phyloP scores from a whole-genome alignment of 2,888 invertebrate species.

The Lasioglossum figueresi region DNA sequence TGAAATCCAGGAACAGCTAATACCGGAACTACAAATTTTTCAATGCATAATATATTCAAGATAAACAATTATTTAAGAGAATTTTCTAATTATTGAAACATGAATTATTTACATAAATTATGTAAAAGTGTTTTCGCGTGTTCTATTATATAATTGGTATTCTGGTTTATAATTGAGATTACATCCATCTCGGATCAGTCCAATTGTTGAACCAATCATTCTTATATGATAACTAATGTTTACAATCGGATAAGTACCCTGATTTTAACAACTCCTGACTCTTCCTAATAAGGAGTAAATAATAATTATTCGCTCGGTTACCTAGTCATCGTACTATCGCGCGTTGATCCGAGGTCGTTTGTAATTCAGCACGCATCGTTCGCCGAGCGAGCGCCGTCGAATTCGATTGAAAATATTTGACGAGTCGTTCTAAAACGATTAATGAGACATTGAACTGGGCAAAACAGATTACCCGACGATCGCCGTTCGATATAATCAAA shows the following conservation, averaged over 20 bases:
- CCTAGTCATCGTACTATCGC: neutral
- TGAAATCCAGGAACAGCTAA: neutral
- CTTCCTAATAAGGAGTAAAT: neutral
- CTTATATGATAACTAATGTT: neutral
- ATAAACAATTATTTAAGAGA: neutral
- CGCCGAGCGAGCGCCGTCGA: slow-evolving; percentile 43
- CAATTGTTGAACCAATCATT: neutral
- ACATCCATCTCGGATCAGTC: neutral
- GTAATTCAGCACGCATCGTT: slow-evolving; percentile 46
- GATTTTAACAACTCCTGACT: neutral
- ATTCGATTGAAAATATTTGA: slow-evolving; percentile 67
- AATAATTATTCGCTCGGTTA: neutral
- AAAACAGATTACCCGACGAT: slow-evolving; percentile 67
- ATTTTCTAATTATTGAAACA: too few species aligned
- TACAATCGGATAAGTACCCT: neutral
- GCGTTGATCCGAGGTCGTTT: slow-evolving; percentile 12
- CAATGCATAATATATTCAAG: neutral
- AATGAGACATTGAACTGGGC: slow-evolving; percentile 69
- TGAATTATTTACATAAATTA: too few species aligned
- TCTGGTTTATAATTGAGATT: neutral
- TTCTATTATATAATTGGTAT: neutral
- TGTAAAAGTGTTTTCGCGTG: neutral
- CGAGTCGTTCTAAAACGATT: slow-evolving; percentile 67
- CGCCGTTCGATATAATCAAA: slow-evolving; percentile 71
- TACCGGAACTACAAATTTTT: neutral